phyloP scores from a whole-genome alignment of 2,797 vertebrate genomes.

The Gymnocypris eckloni region DNA sequence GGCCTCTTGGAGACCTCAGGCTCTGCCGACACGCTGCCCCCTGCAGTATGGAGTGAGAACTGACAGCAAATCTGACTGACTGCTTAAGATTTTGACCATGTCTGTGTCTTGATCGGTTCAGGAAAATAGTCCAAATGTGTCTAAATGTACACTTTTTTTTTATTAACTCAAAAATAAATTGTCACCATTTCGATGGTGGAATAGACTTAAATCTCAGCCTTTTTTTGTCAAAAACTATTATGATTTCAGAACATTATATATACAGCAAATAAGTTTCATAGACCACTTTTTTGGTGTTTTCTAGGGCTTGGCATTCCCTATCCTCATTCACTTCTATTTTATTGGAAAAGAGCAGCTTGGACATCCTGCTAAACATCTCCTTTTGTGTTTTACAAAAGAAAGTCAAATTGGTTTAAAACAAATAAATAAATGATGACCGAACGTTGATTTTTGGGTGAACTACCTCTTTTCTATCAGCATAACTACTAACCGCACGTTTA shows the following conservation, averaged over 20 bases:
- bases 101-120: background rate
- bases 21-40: conserved; percentile 36
- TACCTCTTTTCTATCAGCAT: background rate
- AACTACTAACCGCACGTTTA: conserved; percentile 4
- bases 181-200: background rate
- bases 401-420: background rate
- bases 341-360: background rate
- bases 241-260: background rate
- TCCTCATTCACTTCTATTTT: background rate
- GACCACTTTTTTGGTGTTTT: background rate
- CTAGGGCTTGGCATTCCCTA: background rate
- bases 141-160: background rate
- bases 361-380: background rate
- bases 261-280: background rate
- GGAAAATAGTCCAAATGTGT: background rate
- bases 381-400: background rate
- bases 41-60: conserved; percentile 43
- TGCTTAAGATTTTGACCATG: background rate
- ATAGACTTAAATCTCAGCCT: background rate
- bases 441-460: background rate
- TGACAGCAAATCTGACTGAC: background rate
- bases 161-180: background rate
- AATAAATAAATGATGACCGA: background rate
- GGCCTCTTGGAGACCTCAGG: conserved; percentile 6
- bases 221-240: background rate